A percentile compares a stretch with the other conserved stretches of the same genome.
phyloP scores from a whole-genome alignment of 92 coral and sea anemone species.

The Siderastrea radians region DNA sequence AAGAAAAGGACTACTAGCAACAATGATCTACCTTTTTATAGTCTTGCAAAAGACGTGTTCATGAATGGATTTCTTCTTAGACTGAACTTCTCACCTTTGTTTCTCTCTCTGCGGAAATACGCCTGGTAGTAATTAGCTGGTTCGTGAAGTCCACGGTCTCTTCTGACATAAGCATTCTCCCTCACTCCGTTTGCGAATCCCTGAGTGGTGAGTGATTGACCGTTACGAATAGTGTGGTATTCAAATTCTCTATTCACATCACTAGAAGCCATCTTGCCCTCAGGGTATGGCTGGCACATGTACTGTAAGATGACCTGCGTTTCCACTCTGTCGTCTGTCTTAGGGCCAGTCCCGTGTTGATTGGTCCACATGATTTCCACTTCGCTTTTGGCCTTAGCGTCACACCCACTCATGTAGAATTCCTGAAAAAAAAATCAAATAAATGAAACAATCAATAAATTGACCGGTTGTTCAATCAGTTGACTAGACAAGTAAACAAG shows the following conservation, averaged over 20 bases:
- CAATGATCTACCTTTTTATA: no score
- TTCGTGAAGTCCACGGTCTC: constrained; percentile 49
- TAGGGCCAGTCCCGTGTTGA: constrained; percentile 61
- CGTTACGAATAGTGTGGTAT: constrained; percentile 45
- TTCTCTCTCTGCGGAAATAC: constrained; percentile 40
- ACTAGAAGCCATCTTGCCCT: constrained; percentile 27
- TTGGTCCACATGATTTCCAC: constrained; percentile 67
- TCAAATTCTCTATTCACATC: constrained; percentile 44
- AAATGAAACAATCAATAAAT: not conserved
- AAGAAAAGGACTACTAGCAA: no score
- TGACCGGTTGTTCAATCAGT: not conserved
- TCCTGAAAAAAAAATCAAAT: not conserved
- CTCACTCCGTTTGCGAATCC: not conserved
- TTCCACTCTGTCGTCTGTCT: constrained; percentile 49
- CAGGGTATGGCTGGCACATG: constrained; percentile 61
- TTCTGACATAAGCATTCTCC: constrained; percentile 34
- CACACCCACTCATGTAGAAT: constrained; percentile 51
- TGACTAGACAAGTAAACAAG: not conserved
- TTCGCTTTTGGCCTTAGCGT: constrained; percentile 40
- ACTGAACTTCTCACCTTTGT: constrained; percentile 20
- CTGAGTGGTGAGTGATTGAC: constrained; percentile 18
- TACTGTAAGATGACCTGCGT: constrained; percentile 60
- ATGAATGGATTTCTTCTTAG: no score
- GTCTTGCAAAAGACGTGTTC: no score
- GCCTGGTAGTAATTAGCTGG: constrained; percentile 28